phyloP scores from a whole-genome alignment of 2,113 vertebrate genomes.

The Piliocolobus tephrosceles region DNA sequence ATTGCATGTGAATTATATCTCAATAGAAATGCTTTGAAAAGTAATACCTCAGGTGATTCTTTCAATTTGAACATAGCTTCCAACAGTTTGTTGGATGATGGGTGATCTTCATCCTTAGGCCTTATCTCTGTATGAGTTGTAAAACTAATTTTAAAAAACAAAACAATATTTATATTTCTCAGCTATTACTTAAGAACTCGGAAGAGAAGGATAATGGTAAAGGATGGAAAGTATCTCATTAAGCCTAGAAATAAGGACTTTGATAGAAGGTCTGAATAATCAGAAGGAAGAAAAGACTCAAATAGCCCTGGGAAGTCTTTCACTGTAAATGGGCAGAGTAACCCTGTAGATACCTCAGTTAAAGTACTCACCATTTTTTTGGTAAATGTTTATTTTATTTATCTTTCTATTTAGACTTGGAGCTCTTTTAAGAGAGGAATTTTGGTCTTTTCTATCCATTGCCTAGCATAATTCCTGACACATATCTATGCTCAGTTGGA shows the following conservation, averaged over 20 bases:
- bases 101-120: neutral
- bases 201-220: neutral
- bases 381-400: neutral
- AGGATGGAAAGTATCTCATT: neutral
- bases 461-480: neutral
- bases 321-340: neutral
- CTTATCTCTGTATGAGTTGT: neutral
- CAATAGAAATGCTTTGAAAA: neutral
- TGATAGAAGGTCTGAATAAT: neutral
- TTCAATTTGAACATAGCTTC: neutral
- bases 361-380: neutral
- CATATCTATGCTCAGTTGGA: neutral
- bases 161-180: neutral
- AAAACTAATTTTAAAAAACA: neutral
- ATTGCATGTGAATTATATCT: neutral
- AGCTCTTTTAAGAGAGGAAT: neutral
- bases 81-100: neutral
- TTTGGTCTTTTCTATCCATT: neutral
- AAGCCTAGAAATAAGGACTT: neutral
- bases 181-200: neutral
- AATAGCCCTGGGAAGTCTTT: neutral
- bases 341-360: neutral
- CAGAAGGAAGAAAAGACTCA: neutral
- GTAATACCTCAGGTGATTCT: neutral
- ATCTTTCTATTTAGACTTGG: neutral